phyloP scores from a whole-genome alignment of 2,888 invertebrate species.

The Heliconius hortense region DNA sequence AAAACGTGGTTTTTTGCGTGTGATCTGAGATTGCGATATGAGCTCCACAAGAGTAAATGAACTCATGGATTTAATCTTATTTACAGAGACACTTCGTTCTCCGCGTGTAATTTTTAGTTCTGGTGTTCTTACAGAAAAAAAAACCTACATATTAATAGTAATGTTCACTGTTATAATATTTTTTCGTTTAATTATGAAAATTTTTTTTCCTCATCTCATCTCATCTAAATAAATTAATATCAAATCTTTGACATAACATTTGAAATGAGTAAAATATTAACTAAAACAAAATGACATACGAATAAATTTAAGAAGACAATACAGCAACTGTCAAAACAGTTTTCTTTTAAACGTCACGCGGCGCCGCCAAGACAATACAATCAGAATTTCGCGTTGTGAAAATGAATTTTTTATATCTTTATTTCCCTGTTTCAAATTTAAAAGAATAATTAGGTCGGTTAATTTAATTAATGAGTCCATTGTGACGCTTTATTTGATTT shows the following conservation, averaged over 20 bases:
- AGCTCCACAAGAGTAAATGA: too few species aligned
- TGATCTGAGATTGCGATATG: too few species aligned
- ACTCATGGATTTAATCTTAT: too few species aligned
- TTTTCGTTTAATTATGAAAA: neutral
- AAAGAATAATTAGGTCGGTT: constrained; percentile 69
- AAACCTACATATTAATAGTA: neutral
- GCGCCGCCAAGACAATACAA: constrained; percentile 9
- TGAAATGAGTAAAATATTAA: neutral
- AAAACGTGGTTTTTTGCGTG: too few species aligned
- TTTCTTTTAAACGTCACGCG: constrained; percentile 11
- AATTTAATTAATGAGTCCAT: constrained; percentile 68
- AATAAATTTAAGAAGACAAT: neutral
- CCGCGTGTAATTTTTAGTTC: too few species aligned
- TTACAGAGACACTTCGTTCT: too few species aligned
- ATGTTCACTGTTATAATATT: neutral
- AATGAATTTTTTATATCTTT: constrained; percentile 15
- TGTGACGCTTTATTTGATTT: constrained; percentile 65
- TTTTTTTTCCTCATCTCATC: too few species aligned
- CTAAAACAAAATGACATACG: neutral
- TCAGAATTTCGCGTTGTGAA: constrained; percentile 6
- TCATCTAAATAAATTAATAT: neutral
- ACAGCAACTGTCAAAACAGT: constrained; percentile 7
- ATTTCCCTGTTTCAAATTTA: constrained; percentile 37
- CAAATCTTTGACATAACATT: neutral
- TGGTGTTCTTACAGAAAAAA: too few species aligned